These are phyloP conservation scores for Lycodopsis pacificus DNA, from an alignment of 2,797 vertebrate species.

Conservation along the genomic window DNA sequence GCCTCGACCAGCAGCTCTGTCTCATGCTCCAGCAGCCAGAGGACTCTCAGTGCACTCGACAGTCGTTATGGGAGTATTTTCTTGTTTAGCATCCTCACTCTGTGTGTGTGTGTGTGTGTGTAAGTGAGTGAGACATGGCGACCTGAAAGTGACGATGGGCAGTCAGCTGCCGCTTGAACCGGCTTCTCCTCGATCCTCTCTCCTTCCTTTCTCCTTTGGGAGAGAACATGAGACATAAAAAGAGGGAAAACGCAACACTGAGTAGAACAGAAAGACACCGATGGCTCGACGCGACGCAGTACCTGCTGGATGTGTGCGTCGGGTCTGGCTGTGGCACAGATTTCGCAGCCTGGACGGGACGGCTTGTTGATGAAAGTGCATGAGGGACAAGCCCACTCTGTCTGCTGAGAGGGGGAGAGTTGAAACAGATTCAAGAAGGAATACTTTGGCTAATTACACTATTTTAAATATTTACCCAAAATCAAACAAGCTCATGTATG, in stretches of 20 bases:
- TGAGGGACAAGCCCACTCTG: conserved; percentile 91
- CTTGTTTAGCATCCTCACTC: conserved; percentile 44
- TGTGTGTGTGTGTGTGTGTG: conserved; percentile 24
- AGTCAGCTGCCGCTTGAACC: conserved; percentile 78
- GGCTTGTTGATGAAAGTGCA: conserved; percentile 95
- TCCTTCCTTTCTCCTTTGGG: conserved; percentile 76
- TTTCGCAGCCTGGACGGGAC: conserved; percentile 93
- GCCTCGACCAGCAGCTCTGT: conserved; percentile 39
- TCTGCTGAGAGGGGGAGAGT: conserved; percentile 66
- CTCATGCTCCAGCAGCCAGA: conserved; percentile 61
- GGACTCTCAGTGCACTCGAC: conserved; percentile 67
- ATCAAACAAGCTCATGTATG: not conserved
- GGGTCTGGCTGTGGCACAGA: conserved; percentile 87
- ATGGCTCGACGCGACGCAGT: not conserved
- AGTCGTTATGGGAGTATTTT: conserved; percentile 60
- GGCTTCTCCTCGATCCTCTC: conserved; percentile 71
- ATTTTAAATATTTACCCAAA: not conserved
- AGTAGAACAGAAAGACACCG: not conserved
- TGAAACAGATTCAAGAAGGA: not conserved
- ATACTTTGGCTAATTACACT: not conserved
- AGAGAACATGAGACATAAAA: conserved; percentile 14
- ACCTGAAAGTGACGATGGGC: conserved; percentile 43
- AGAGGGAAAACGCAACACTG: not conserved
- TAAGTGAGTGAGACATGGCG: conserved; percentile 28
- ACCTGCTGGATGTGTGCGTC: conserved; percentile 85